Percentiles rank a stretch among this genome's conserved stretches.
Conservation (phyloP, 1,140 invertebrate species). For the Procambarus virginalis region DNA sequence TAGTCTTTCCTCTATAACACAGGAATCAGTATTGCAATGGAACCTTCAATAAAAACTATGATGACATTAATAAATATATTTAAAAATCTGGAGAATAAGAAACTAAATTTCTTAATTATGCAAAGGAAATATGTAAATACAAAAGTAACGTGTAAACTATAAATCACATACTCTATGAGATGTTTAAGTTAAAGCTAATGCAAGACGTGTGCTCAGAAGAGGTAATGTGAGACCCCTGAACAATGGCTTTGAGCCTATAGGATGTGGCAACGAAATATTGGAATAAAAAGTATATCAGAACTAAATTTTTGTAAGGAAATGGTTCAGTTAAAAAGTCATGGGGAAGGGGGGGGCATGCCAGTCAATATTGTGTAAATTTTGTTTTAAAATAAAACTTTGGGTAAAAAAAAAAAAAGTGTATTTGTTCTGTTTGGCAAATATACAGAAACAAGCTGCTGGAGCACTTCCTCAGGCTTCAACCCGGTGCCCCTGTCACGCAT, state of each 20-base stretch:
- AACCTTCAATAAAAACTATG: slow-evolving; percentile 18
- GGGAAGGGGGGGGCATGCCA: not conserved
- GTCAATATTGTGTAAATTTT: not conserved
- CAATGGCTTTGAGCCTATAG: not conserved
- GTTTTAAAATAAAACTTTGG: not conserved
- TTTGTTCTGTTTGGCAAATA: not conserved
- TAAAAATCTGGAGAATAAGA: slow-evolving; percentile 37
- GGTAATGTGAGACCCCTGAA: slow-evolving; percentile 14
- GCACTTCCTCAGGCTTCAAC: slow-evolving; percentile 7
- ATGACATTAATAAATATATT: slow-evolving; percentile 21
- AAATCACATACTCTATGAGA: slow-evolving; percentile 59
- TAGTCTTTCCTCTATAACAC: not conserved
- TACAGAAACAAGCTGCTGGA: not conserved
- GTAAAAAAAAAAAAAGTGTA: not conserved
- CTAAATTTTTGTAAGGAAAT: not conserved
- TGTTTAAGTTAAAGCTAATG: slow-evolving; percentile 62
- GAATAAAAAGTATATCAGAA: not conserved
- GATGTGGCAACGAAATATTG: not conserved
- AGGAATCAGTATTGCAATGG: slow-evolving; percentile 4
- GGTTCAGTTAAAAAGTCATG: not conserved
- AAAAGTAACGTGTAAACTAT: slow-evolving; percentile 45
- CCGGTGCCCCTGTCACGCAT: slow-evolving; percentile 3
- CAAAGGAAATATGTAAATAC: slow-evolving; percentile 51
- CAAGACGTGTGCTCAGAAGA: slow-evolving; percentile 54
- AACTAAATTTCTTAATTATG: slow-evolving; percentile 38